Evolutionary conservation across 2,113 vertebrate genomes (phyloP).

Genomic region (Aegotheles bennettii): DNA sequence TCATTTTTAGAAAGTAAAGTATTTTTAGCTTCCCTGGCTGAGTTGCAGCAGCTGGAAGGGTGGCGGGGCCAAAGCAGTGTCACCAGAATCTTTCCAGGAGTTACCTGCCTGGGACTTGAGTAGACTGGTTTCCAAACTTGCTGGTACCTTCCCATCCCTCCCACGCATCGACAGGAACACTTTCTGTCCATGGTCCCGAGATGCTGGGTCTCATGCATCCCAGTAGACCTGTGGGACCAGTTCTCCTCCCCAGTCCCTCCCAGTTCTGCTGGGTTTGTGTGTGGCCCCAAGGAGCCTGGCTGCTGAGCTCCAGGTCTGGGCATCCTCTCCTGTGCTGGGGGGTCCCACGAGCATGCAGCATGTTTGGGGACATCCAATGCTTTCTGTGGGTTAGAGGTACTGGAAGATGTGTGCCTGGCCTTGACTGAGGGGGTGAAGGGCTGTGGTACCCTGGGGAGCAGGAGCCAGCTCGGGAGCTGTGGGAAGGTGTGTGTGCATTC

Average conservation of each 20-base stretch:
- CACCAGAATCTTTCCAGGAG: not conserved
- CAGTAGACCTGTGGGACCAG: no score
- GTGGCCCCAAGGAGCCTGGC: not conserved
- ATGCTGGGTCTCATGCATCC: no score
- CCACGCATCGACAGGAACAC: rapidly evolving
- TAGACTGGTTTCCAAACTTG: not conserved
- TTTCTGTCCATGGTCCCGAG: rapidly evolving
- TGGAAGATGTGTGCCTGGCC: no score
- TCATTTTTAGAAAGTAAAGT: not conserved
- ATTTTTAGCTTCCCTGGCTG: not conserved
- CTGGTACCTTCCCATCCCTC: not conserved
- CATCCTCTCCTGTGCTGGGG: no score
- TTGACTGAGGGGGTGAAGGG: no score
- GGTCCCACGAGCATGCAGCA: rapidly evolving
- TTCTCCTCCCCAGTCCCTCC: not conserved
- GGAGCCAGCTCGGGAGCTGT: not conserved
- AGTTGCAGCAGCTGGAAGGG: not conserved
- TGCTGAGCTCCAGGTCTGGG: not conserved
- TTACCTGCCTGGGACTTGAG: rapidly evolving
- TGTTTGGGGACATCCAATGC: rapidly evolving
- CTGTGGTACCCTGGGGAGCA: rapidly evolving
- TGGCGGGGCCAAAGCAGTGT: not conserved
- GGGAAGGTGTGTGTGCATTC: rapidly evolving
- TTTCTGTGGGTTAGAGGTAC: not conserved
- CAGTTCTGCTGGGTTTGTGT: not conserved